A percentile compares a stretch with the other conserved stretches of the same genome.
phyloP scores from a whole-genome alignment of 2,113 vertebrate genomes.

The Nyctibius bracteatus region DNA sequence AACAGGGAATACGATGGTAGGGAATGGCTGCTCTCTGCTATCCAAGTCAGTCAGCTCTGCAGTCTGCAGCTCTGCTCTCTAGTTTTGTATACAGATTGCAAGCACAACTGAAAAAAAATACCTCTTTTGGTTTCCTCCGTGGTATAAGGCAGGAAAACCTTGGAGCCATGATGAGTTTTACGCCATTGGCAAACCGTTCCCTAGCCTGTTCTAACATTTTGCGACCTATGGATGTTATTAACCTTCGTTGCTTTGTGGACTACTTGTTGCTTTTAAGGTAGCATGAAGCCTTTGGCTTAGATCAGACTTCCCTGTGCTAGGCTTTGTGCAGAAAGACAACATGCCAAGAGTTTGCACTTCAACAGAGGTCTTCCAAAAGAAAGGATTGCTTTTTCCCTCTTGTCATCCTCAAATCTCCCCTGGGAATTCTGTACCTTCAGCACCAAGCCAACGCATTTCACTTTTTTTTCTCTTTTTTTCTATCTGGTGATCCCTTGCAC shows the following conservation, averaged over 20 bases:
- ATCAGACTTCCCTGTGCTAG: neutral
- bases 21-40: neutral
- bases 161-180: neutral
- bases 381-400: neutral
- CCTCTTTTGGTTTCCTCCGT: neutral
- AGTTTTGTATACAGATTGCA: neutral
- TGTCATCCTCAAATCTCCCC: neutral
- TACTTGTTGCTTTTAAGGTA: neutral
- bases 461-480: neutral
- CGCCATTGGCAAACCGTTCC: neutral
- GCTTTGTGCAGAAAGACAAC: neutral
- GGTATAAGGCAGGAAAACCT: neutral
- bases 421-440: neutral
- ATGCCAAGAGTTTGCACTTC: neutral
- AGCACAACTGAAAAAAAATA: neutral
- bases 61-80: neutral
- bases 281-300: neutral
- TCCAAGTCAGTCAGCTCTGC: neutral
- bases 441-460: neutral
- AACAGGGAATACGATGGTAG: neutral
- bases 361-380: neutral
- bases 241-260: neutral
- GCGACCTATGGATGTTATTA: neutral
- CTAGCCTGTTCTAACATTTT: neutral
- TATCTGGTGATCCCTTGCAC: neutral